These are phyloP conservation scores for Zaprionus nigranus DNA, from an alignment of 1,140 invertebrate species.

Conservation along the genomic window DNA sequence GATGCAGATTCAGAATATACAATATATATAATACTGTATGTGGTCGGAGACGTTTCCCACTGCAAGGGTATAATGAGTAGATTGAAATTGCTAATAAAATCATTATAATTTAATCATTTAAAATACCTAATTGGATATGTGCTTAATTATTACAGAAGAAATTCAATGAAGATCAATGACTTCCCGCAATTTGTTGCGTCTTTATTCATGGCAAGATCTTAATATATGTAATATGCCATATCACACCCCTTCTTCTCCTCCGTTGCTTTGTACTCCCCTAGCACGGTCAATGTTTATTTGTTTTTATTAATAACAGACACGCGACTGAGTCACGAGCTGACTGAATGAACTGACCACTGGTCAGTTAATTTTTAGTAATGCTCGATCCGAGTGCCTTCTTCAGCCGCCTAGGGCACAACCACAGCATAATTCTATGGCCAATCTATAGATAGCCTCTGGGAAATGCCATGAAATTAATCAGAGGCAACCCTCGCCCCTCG, in stretches of 20 bases:
- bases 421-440: slow-evolving; percentile 49
- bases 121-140: background rate
- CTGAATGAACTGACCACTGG: slow-evolving; percentile 63
- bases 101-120: background rate
- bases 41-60: no score
- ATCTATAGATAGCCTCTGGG: slow-evolving; percentile 71
- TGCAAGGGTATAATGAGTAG: no score
- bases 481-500: slow-evolving; percentile 49
- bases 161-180: slow-evolving; percentile 32
- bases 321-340: slow-evolving; percentile 55
- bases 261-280: slow-evolving; percentile 30
- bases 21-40: no score
- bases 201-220: background rate
- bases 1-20: no score
- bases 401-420: slow-evolving; percentile 35
- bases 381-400: slow-evolving; percentile 4
- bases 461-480: slow-evolving; percentile 72
- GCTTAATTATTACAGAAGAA: background rate
- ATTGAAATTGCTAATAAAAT: background rate
- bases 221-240: background rate
- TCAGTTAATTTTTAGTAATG: slow-evolving; percentile 59
- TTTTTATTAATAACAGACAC: slow-evolving; percentile 76
- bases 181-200: slow-evolving; percentile 13
- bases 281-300: slow-evolving; percentile 71
- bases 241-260: slow-evolving; percentile 16